Percentiles rank a stretch among this genome's conserved stretches.
These are phyloP conservation scores for Cotesia glomerata DNA, from an alignment of 1,140 invertebrate species.

Conservation along the genomic window DNA sequence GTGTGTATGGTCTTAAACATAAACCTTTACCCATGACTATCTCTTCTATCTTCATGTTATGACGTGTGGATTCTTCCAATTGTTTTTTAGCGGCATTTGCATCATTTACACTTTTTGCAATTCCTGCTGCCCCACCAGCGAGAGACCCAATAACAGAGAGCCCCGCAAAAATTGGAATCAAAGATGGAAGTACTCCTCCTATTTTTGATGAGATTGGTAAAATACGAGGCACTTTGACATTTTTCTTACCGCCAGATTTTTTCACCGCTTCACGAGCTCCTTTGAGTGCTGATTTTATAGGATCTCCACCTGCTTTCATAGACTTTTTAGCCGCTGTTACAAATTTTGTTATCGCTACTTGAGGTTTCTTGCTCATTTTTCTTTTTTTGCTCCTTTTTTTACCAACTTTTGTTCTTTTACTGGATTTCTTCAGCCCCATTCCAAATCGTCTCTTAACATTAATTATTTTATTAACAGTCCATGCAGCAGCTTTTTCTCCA, in stretches of 20 bases:
- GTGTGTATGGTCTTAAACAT: constrained; percentile 44
- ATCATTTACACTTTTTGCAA: constrained; percentile 39
- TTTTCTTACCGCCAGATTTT: background rate
- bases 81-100: constrained; percentile 40
- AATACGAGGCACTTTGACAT: constrained; percentile 7
- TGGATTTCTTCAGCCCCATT: constrained; percentile 19
- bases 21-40: constrained; percentile 46
- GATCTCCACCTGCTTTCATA: too few species aligned
- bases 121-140: constrained; percentile 34
- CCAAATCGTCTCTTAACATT: too few species aligned
- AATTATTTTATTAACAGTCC: too few species aligned
- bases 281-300: too few species aligned
- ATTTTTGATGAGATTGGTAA: constrained; percentile 18
- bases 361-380: too few species aligned
- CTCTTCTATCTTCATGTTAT: constrained; percentile 44
- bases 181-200: constrained; percentile 15
- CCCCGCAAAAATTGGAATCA: constrained; percentile 25
- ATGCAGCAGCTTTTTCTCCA: too few species aligned
- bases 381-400: too few species aligned
- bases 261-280: too few species aligned
- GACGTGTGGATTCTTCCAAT: constrained; percentile 37
- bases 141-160: constrained; percentile 24
- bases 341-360: too few species aligned
- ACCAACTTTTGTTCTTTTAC: too few species aligned
- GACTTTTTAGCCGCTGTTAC: too few species aligned